Percentiles rank a stretch among this genome's conserved stretches.
These are phyloP conservation scores for Columbina picui DNA, from an alignment of 2,113 vertebrate species.

Conservation along the genomic window DNA sequence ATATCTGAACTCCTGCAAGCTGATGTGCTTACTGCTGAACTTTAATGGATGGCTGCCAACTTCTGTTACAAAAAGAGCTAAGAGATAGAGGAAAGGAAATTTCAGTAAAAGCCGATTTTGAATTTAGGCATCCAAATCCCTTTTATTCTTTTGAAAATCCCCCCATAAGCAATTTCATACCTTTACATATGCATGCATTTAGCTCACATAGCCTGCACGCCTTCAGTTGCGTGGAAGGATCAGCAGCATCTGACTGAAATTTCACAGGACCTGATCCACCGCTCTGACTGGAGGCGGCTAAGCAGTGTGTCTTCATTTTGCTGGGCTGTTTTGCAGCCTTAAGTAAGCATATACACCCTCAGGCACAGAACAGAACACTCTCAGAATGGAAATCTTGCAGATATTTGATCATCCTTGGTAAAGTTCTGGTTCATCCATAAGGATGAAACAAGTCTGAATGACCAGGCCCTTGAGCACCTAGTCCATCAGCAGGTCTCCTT, in stretches of 20 bases:
- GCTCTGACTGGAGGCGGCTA: background rate
- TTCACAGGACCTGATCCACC: background rate
- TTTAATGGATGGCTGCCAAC: background rate
- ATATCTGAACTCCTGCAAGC: background rate
- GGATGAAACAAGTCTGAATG: background rate
- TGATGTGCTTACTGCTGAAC: background rate
- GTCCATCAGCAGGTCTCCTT: background rate
- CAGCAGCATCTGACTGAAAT: background rate
- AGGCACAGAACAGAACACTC: background rate
- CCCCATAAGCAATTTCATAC: background rate
- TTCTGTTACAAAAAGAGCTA: background rate
- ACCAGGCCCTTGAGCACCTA: rapidly evolving
- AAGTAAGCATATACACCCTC: background rate
- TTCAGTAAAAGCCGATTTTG: background rate
- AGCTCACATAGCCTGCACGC: background rate
- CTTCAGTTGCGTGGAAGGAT: background rate
- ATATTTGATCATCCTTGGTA: background rate
- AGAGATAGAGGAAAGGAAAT: background rate
- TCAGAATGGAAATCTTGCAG: background rate
- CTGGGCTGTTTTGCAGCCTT: background rate
- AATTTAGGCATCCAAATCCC: background rate
- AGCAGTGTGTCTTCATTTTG: background rate
- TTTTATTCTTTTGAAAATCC: background rate
- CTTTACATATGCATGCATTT: background rate
- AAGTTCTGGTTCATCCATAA: background rate